Evolutionary conservation across 1,140 invertebrate species (phyloP).

Genomic region (Penaeus japonicus): DNA sequence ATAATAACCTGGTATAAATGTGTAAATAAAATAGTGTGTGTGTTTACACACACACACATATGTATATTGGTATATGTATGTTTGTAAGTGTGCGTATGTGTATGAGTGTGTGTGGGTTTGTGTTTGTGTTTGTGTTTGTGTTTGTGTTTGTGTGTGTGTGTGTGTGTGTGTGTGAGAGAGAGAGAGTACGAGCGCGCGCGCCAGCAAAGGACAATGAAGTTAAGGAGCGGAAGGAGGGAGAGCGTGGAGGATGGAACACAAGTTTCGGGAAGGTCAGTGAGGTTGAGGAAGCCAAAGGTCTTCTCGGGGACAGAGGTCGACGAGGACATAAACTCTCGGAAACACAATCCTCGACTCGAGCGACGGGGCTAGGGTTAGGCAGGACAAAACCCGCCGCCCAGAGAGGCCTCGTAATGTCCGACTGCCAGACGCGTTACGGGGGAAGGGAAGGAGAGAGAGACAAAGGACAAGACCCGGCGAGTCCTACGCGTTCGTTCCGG

Average conservation of each 20-base stretch:
- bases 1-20: background rate
- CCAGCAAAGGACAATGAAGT: too few relatives aligned
- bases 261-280: too few relatives aligned
- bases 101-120: background rate
- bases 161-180: background rate
- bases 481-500: background rate
- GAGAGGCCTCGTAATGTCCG: too few relatives aligned
- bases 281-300: too few relatives aligned
- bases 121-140: background rate
- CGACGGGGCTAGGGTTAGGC: too few relatives aligned
- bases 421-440: too few relatives aligned
- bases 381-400: too few relatives aligned
- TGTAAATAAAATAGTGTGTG: background rate
- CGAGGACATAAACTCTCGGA: too few relatives aligned
- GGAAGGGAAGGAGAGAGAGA: background rate
- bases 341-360: too few relatives aligned
- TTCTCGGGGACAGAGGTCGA: too few relatives aligned
- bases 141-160: background rate
- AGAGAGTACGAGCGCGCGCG: too few relatives aligned
- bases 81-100: background rate
- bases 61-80: slow-evolving; percentile 1
- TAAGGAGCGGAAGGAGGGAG: background rate
- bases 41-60: background rate
- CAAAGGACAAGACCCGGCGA: background rate
- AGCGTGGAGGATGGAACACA: background rate